Conservation (phyloP, 1,140 invertebrate genomes). For the Pseudomyrmex pallidus region DNA sequence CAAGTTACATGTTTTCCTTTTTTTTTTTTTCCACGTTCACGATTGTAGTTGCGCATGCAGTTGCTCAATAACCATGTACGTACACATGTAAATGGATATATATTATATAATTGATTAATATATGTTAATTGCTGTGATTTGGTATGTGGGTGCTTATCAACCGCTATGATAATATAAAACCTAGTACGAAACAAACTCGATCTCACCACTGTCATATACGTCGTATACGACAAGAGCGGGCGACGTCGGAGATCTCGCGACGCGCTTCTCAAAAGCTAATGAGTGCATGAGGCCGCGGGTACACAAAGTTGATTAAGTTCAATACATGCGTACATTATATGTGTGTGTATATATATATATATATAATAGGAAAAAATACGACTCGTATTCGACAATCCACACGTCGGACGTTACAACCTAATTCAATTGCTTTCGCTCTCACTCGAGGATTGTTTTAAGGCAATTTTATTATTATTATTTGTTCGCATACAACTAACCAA, state of each 20-base stretch:
- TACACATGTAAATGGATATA: not conserved
- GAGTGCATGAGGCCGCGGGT: slow-evolving; percentile 17
- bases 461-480: slow-evolving; percentile 25
- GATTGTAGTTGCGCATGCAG: not conserved
- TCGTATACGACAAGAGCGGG: slow-evolving; percentile 8
- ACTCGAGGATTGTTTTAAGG: slow-evolving; percentile 20
- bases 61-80: not conserved
- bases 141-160: slow-evolving; percentile 51
- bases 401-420: slow-evolving; percentile 9
- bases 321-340: slow-evolving; percentile 47
- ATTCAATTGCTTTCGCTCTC: slow-evolving; percentile 31
- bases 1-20: not conserved
- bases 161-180: slow-evolving; percentile 11
- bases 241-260: slow-evolving; percentile 28
- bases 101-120: slow-evolving; percentile 28
- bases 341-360: slow-evolving; percentile 44
- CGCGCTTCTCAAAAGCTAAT: not conserved
- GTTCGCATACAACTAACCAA: slow-evolving; percentile 26
- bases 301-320: slow-evolving; percentile 38
- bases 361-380: slow-evolving; percentile 20
- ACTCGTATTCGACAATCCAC: not conserved
- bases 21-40: not conserved
- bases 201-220: not conserved
- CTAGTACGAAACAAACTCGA: slow-evolving; percentile 39
- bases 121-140: slow-evolving; percentile 62